These are phyloP conservation scores for Agrochola circellaris DNA, from an alignment of 2,888 invertebrate species.

Conservation along the genomic window DNA sequence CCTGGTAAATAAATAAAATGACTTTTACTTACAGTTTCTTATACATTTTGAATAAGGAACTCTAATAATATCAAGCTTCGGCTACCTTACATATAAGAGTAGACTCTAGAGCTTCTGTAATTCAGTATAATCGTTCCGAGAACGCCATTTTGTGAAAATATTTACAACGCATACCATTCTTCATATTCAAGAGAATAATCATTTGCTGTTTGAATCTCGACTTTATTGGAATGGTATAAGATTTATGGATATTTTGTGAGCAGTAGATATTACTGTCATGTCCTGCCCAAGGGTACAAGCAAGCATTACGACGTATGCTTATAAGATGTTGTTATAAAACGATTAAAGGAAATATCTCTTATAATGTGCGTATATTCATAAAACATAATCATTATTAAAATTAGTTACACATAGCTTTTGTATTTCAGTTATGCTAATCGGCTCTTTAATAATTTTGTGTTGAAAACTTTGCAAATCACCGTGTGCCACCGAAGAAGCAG, in stretches of 20 bases:
- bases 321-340: slow-evolving; percentile 77
- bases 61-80: slow-evolving; percentile 39
- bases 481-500: not conserved
- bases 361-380: slow-evolving; percentile 66
- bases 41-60: slow-evolving; percentile 12
- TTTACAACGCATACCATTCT: slow-evolving; percentile 63
- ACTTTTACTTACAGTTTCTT: too few relatives aligned
- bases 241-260: not conserved
- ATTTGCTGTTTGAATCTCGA: slow-evolving; percentile 37
- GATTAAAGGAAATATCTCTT: slow-evolving; percentile 72
- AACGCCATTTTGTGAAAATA: slow-evolving; percentile 78
- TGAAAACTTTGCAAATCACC: slow-evolving; percentile 45
- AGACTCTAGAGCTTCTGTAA: slow-evolving; percentile 77
- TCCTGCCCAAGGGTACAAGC: slow-evolving; percentile 59
- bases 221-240: slow-evolving; percentile 43
- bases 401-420: slow-evolving; percentile 67
- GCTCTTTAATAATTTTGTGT: slow-evolving; percentile 63
- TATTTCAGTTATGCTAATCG: slow-evolving; percentile 64
- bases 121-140: slow-evolving; percentile 78
- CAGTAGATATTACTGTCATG: slow-evolving; percentile 32
- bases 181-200: slow-evolving; percentile 23
- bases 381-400: slow-evolving; percentile 69
- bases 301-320: slow-evolving; percentile 70
- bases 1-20: not conserved
- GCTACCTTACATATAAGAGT: slow-evolving; percentile 73